Base-by-base conservation (phyloP, 2,797 vertebrate genomes). In the Dermochelys coriacea region DNA sequence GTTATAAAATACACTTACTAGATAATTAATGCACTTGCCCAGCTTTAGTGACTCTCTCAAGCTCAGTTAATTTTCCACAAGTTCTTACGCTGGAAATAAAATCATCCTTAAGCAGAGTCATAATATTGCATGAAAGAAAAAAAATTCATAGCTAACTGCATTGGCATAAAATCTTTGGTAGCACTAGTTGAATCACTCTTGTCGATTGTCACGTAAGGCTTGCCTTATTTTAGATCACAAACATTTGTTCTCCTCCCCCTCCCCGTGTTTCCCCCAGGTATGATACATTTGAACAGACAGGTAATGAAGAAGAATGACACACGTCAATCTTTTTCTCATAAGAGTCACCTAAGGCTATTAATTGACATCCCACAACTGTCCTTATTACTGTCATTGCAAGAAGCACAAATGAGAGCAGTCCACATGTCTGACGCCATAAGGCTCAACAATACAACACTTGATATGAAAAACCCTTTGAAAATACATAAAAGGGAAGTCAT, bases 41-140 rank as follows among this genome's bases (percentile, higher is more conserved):
- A 91, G 61, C 88, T 93, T 95, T 93, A 96, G 85, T 80, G 86
- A 86, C 68, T 94, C 96, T 94, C 94, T 86, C 88, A 96, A 96
- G 95, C 64, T 86, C 86, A 74, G 79, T 97, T 90, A 95, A 95
- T 97, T 93, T 93, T 90, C 94, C 90, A 94, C 94, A 95, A 87
- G 86, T 90, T 93, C 80, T 4, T 74, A 90, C 45, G 68, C 21
- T 78, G 84, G 82, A 81, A 94, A 93, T 92, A 96, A 96, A 96
- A 95, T 83, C 89, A 96, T 80, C 89, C 95, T 90, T 84, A 90
- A 92, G 90, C 88, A 34, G 79, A 88, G 79, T 87, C 80, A 95
- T 59, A 84, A 71, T 31, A 88, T 27, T 80, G 85, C 55, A 94
- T 1, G 41, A 92, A 92, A 88, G 54, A 61, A 4, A 78, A 89